Conservation (phyloP, 2,888 invertebrate genomes). For the Ferdinandea cuprea region DNA sequence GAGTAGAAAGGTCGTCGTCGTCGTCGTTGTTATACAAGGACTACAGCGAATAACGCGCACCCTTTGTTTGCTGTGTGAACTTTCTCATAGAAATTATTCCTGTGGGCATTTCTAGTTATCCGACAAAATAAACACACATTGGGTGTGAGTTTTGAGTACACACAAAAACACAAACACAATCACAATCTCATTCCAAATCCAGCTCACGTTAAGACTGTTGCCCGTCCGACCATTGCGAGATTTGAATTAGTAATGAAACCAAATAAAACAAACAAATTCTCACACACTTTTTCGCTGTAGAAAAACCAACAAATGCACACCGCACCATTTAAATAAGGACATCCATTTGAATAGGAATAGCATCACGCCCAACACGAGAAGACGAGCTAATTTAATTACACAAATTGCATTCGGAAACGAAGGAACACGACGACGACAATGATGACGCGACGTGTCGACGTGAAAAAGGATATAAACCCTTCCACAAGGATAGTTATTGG, state of each 20-base stretch:
- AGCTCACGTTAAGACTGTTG: not conserved
- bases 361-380: not conserved
- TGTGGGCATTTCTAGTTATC: slow-evolving; percentile 12
- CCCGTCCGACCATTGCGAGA: slow-evolving; percentile 17
- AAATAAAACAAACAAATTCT: slow-evolving; percentile 49
- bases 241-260: slow-evolving; percentile 51
- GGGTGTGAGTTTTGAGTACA: too few species aligned
- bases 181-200: not conserved
- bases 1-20: not conserved
- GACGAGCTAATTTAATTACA: slow-evolving; percentile 53
- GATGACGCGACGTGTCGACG: not conserved
- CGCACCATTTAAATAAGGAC: slow-evolving; percentile 9
- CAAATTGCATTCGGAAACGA: slow-evolving; percentile 24
- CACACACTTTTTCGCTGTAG: not conserved
- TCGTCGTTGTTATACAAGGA: not conserved
- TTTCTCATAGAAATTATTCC: slow-evolving; percentile 30
- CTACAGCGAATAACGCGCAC: slow-evolving; percentile 9
- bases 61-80: slow-evolving; percentile 18
- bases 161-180: too few species aligned
- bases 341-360: slow-evolving; percentile 41
- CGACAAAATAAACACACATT: slow-evolving; percentile 1
- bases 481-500: not conserved
- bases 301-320: not conserved
- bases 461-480: slow-evolving; percentile 24
- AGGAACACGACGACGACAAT: too few species aligned